Base-by-base conservation (phyloP, 2,113 vertebrate species). In the Colistium nudipinnis region DNA sequence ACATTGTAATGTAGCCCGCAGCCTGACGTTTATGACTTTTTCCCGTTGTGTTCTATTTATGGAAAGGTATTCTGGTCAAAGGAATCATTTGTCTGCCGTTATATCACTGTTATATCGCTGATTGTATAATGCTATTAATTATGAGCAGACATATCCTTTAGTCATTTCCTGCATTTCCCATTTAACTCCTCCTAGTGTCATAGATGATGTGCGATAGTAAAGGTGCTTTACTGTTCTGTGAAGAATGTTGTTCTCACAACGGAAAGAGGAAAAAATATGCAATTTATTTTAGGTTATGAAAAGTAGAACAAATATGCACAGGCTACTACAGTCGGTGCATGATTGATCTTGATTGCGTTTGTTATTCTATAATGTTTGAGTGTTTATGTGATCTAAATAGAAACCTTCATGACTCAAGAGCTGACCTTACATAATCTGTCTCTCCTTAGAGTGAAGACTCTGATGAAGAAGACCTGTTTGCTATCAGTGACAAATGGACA, bases 401-500 rank as follows among this genome's bases (percentile, higher is more conserved):
- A 31, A 48, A 39, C 2, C 14, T 48, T 27, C 10, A 63, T 51
- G n/a, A n/a, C n/a, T 17, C 19, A 31, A 54, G 16, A 27, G 14
- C 12, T 14, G 4, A 48, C 2, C 1, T 49, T 1, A 38, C 70
- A 16, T 30, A 6, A 59, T 6, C 10, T 70, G 22, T 88, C 10
- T 90, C 31, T 87, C 71, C 78, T 10, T 74, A 98, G 95, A 94
- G 93, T 90, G 96, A 97, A 88, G 96, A 98, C 88, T 98, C 97
- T 6, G 96, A 98, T 93, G 96, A 98, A 88, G 97, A 99, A 83
- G 96, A 98, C 30, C 91, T 95, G 62, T 96, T 97, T 78, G 96
- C 96, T 48, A 95, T 99, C 91, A 99, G 98, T 82, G 95, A 95
- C 92, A 97, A 97, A 95, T 98, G 98, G 97, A 98, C 96, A 56